Evolutionary conservation across 1,140 invertebrate genomes (phyloP), one percentile per base, ranked within the genome.

Genomic region (Zophobas atratus): DNA sequence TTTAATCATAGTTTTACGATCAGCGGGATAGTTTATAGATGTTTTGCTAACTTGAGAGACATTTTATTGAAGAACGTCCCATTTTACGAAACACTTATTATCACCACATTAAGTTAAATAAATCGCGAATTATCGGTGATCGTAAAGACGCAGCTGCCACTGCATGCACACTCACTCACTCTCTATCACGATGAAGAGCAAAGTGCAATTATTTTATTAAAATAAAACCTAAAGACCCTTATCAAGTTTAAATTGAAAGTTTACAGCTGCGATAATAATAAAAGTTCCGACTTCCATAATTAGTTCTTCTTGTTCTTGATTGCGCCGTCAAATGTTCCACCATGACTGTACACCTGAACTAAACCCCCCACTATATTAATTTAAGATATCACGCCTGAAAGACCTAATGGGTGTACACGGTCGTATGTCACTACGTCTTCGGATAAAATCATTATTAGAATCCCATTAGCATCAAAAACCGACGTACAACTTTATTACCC

Each of bases 191-290:
- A 41, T 43, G 39, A 67, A 67, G 60, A 67, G 60, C 60, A 67
- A 67, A 67, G 60, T 67, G 39, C 60, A 67, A 67, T 67, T 43
- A 67, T 67, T 67, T 67, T 67, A 67, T 67, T 67, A 67, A 43
- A 67, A 67, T 67, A 67, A 67, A 67, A 46, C 39, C 60, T 67
- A 43, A 67, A 67, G 60, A 67, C 60, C 60, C 43, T 67, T 67
- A 67, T 67, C 60, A 67, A 67, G 60, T 67, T 67, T 67, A 67
- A 67, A 67, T 67, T 67, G 60, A 67, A 67, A 67, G 60, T 67
- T 67, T 67, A 67, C 60, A 67, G 60, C 60, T 67, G 60, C 60
- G 60, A 67, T 67, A 67, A 67, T 67, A 67, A 67, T 67, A 67
- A 67, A 67, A 67, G 60, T 67, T 67, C 60, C 60, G 60, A 67